Base-by-base conservation (phyloP, 2,888 invertebrate species). In the Alloplasta piceator region DNA sequence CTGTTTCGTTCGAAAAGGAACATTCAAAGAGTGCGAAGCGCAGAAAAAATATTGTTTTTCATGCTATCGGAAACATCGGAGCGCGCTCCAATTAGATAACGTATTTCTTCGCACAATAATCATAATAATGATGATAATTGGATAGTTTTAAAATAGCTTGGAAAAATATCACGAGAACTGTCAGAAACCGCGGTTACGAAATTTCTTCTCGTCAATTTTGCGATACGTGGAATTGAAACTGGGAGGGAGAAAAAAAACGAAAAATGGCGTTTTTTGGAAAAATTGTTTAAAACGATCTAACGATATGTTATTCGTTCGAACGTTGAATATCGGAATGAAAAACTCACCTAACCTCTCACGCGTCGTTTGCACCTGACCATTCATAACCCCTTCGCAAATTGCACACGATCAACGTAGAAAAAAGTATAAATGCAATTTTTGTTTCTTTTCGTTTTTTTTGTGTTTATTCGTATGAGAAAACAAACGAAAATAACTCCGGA, bases 291-390 rank as follows among this genome's bases (percentile, higher is more conserved):
- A 12, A 48, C 48, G 48, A 48, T 5, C 48, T 5, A 48, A 48
- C n/a, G 48, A 48, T n/a, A n/a, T 46, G n/a, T 46, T n/a, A 26
- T 26, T 26, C 48, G 48, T 10, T 48, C 48, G 48, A 48, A n/a
- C 48, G 48, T n/a, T 48, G 48, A 46, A 10, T 46, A 46, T n/a
- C n/a, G n/a, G n/a, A n/a, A n/a, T n/a, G n/a, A n/a, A n/a, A n/a
- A n/a, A 82, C 90, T 88, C 80, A 91, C 91, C 90, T 91, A 91
- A 91, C 90, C 91, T 91, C 86, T 91, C 90, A 82, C 88, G 87
- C 78, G 91, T 86, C 55, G 90, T 86, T 79, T 90, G 90, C 82
- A 91, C 88, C 84, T 91, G 91, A 74, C 90, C 90, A 86, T 91
- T 91, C 91, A 91, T 91, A 80, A 83, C 87, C 82, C 26, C 26